Evolutionary conservation across 2,797 vertebrate genomes (phyloP).

Genomic region (Adrianichthys oophorus): DNA sequence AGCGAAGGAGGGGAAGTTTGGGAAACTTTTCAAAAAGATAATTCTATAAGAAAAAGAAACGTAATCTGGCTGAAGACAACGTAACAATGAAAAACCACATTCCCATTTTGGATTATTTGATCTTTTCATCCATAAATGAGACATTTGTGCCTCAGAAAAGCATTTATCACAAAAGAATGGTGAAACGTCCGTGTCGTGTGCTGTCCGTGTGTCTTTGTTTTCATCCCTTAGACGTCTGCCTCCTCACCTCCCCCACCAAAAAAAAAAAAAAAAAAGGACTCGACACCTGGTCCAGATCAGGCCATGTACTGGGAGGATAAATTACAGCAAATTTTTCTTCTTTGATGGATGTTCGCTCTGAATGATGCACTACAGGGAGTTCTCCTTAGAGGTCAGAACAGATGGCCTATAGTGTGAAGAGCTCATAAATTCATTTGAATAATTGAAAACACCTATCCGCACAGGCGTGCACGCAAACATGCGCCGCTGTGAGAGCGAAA

Average conservation of each 20-base stretch:
- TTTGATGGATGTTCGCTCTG: conserved; percentile 15
- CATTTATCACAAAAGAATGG: too few species aligned
- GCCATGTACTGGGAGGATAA: conserved; percentile 6
- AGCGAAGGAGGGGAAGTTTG: too few species aligned
- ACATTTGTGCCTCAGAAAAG: too few species aligned
- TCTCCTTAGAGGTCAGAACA: conserved; percentile 15
- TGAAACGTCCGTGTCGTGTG: too few species aligned
- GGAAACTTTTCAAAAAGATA: too few species aligned
- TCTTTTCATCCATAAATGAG: too few species aligned
- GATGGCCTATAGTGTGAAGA: conserved; percentile 1
- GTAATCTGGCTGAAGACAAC: too few species aligned
- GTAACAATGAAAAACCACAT: too few species aligned
- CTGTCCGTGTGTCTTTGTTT: too few species aligned
- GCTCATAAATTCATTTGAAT: conserved; percentile 16
- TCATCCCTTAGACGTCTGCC: neutral
- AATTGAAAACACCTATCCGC: conserved; percentile 33
- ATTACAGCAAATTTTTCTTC: conserved; percentile 5
- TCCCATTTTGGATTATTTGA: too few species aligned
- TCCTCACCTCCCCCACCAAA: neutral
- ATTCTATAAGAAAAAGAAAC: too few species aligned
- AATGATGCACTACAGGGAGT: conserved; percentile 6
- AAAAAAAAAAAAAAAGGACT: neutral
- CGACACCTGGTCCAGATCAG: conserved; percentile 10
- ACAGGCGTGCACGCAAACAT: conserved; percentile 9
- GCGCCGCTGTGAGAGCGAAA: conserved; percentile 12